Base-by-base conservation (phyloP, 1,140 invertebrate genomes). In the Rhopalosiphum maidis region DNA sequence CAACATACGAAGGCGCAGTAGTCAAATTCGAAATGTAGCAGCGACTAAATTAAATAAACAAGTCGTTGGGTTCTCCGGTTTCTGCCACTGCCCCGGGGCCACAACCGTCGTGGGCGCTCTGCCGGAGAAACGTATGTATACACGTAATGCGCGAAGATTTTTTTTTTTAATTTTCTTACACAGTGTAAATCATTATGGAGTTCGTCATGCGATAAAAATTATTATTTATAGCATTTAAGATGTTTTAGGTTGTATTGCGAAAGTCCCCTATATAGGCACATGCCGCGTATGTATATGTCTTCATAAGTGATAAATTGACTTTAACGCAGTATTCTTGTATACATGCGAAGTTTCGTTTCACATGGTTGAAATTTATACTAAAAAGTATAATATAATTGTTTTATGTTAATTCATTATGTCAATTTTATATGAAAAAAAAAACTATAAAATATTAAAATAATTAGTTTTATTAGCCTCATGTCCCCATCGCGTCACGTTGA, bases 21-120 rank as follows among this genome's bases (percentile, higher is more conserved):
- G 51, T 35, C 88, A 55, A 54, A 89, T 55, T 48, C 88, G 35
- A 89, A 89, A 55, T 55, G 51, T 41, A 54, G 48, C 35, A 35
- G 35, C 35, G 23, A 55, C n/a, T 55, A 91, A 91, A 91, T 91
- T 77, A 91, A 91, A 91, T 91, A 77, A 77, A 91, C 90, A 91
- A 77, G 90, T 77, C 90, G 25, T 90, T 41, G 43, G n/a, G 68
- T 91, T 91, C 60, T 91, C 68, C 9, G 46, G 43, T 92, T 83
- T 92, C 77, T 92, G 30, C 35, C 88, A 35, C 8, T 37, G 68
- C 55, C 90, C 55, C 60, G 25, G 90, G 43, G 46, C 41, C 9
- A 6, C 22, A 43, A 35, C 23, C 41, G 18, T 77, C 90, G 90
- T 82, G 41, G 68, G 68, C 60, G 90, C 68, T 55, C 35, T 41